phyloP scores from a whole-genome alignment of 2,888 invertebrate species.

The Colostygia pectinataria region DNA sequence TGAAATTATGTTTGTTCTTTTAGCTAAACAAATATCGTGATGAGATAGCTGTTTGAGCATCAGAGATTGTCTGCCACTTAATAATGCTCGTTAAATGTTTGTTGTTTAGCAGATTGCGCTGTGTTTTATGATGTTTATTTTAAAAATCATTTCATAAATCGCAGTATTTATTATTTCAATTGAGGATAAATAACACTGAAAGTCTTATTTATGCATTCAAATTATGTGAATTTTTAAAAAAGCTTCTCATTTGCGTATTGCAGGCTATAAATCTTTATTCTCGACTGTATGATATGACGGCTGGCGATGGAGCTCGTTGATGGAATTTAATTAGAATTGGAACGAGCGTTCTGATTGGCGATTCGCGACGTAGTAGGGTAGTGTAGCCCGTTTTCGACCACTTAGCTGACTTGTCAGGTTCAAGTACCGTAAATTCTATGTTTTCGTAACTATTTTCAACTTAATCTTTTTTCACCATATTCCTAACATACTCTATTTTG shows the following conservation, averaged over 20 bases:
- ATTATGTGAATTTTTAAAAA: conserved; percentile 28
- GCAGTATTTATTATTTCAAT: conserved; percentile 25
- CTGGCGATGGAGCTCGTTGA: conserved; percentile 45
- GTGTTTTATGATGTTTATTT: conserved; percentile 23
- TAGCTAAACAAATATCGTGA: conserved; percentile 48
- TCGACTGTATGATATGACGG: conserved; percentile 41
- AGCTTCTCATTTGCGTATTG: conserved; percentile 30
- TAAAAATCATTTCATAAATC: conserved; percentile 26
- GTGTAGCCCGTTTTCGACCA: too few species aligned
- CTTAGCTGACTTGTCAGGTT: too few species aligned
- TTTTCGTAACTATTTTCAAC: too few species aligned
- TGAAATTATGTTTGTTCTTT: conserved; percentile 57
- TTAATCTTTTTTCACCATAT: too few species aligned
- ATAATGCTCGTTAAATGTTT: conserved; percentile 27
- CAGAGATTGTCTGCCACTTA: conserved; percentile 27
- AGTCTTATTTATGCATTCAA: conserved; percentile 34
- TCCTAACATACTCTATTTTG: too few species aligned
- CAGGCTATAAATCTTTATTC: conserved; percentile 41
- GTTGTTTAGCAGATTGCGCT: conserved; percentile 25
- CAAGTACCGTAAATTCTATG: too few species aligned
- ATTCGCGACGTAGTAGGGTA: conserved; percentile 43
- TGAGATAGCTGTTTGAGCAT: conserved; percentile 35
- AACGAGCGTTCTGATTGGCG: conserved; percentile 46
- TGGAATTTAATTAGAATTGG: conserved; percentile 56
- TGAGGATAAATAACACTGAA: conserved; percentile 26